Conservation (phyloP, 2,797 vertebrate species). For the Champsocephalus esox region DNA sequence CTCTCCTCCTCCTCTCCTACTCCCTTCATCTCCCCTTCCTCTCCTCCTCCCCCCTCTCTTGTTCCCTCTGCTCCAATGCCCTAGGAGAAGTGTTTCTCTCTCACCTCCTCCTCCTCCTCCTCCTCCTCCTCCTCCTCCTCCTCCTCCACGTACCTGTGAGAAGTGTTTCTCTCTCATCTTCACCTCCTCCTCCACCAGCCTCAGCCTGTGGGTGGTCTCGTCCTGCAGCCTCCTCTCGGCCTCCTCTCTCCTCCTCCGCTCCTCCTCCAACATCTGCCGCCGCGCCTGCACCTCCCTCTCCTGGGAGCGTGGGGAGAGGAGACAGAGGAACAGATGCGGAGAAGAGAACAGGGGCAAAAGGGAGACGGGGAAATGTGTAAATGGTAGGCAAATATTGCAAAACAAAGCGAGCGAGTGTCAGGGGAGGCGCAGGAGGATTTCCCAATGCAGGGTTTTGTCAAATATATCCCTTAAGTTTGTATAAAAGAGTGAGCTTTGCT, state of each 20-base stretch:
- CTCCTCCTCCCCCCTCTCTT: too few relatives aligned
- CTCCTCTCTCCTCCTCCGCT: constrained; percentile 92
- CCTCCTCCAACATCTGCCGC: constrained; percentile 93
- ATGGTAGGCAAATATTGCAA: constrained; percentile 82
- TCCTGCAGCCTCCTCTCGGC: constrained; percentile 92
- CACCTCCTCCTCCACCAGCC: constrained; percentile 97
- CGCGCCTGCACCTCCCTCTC: constrained; percentile 93
- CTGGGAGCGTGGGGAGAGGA: constrained; percentile 78
- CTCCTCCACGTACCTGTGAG: constrained; percentile 88
- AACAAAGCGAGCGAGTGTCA: constrained; percentile 77
- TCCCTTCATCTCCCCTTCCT: too few relatives aligned
- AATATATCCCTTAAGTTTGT: constrained; percentile 74
- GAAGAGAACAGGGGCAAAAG: constrained; percentile 56
- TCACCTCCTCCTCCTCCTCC: constrained; percentile 14
- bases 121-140: constrained; percentile 30
- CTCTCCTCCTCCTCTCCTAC: not conserved
- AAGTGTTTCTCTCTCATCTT: constrained; percentile 97
- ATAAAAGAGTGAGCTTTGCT: constrained; percentile 74
- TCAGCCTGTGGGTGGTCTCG: constrained; percentile 90
- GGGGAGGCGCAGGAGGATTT: constrained; percentile 72
- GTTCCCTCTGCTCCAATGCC: too few relatives aligned
- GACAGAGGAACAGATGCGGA: constrained; percentile 65
- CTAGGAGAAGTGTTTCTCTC: constrained; percentile 54
- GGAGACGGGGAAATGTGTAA: constrained; percentile 78
- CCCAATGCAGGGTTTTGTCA: constrained; percentile 80